Evolutionary conservation across 1,140 invertebrate species (phyloP).

Genomic region (Calycopis cecrops): DNA sequence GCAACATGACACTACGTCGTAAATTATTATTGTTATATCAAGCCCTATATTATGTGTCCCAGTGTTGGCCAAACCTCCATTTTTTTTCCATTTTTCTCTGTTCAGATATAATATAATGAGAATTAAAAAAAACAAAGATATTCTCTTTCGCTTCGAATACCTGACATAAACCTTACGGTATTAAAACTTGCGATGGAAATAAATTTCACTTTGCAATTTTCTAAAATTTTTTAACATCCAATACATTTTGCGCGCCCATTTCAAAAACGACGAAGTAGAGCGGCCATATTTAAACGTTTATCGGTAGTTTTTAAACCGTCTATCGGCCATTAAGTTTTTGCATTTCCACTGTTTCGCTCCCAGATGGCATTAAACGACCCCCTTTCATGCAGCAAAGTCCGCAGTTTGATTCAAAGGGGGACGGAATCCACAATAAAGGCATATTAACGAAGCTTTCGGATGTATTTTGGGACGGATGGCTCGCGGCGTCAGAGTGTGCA

Average conservation of each 20-base stretch:
- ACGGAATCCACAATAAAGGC: slow-evolving; percentile 18
- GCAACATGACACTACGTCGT: too few species aligned
- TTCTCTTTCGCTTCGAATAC: too few species aligned
- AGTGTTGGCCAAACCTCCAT: too few species aligned
- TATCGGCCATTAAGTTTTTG: slow-evolving; percentile 8
- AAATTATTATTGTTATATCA: too few species aligned
- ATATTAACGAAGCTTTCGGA: slow-evolving; percentile 19
- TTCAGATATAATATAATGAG: too few species aligned
- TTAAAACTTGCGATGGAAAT: neutral
- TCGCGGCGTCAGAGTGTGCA: slow-evolving; percentile 41
- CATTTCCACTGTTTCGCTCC: slow-evolving; percentile 12
- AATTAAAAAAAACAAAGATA: slow-evolving; percentile 4
- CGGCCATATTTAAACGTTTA: slow-evolving; percentile 12
- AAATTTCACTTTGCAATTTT: neutral
- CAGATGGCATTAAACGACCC: slow-evolving; percentile 10
- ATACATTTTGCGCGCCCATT: neutral
- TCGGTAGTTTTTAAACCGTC: slow-evolving; percentile 9
- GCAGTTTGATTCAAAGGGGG: slow-evolving; percentile 19
- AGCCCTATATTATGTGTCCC: too few species aligned
- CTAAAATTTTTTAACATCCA: slow-evolving; percentile 8
- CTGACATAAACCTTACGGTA: too few species aligned
- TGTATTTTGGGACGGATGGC: slow-evolving; percentile 36
- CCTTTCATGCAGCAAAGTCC: slow-evolving; percentile 9
- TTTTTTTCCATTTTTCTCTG: too few species aligned
- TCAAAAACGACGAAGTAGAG: neutral